Percentiles rank a stretch among this genome's conserved stretches.
Conservation (phyloP, 2,888 invertebrate species). For the Phaonia tiefii region DNA sequence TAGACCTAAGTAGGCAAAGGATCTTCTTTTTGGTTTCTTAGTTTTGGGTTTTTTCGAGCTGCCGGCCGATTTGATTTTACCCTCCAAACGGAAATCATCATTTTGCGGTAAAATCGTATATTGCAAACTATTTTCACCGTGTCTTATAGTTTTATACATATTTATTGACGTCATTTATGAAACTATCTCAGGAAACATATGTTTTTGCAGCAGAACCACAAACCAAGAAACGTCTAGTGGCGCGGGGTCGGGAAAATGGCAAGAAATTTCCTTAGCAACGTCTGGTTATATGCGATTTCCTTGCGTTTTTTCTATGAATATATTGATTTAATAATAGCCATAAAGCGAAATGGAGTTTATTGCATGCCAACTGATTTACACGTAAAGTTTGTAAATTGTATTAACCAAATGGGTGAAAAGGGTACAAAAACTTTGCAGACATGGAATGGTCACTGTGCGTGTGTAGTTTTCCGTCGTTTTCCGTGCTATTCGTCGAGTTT, state of each 20-base stretch:
- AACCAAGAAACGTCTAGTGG: neutral
- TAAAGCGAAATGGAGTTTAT: slow-evolving; percentile 24
- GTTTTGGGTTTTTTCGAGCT: slow-evolving; percentile 74
- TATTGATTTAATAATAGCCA: slow-evolving; percentile 59
- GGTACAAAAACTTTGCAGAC: slow-evolving; percentile 17
- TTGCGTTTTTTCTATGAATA: slow-evolving; percentile 11
- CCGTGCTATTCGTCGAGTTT: slow-evolving; percentile 16
- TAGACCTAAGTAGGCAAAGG: slow-evolving; percentile 79
- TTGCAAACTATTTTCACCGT: slow-evolving; percentile 88
- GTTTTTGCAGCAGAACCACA: neutral
- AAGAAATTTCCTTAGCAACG: slow-evolving; percentile 64
- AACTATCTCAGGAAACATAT: slow-evolving; percentile 23
- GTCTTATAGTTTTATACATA: slow-evolving; percentile 89
- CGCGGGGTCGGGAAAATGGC: neutral
- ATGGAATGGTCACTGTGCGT: slow-evolving; percentile 44
- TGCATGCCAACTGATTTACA: slow-evolving; percentile 7
- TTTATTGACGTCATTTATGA: slow-evolving; percentile 52
- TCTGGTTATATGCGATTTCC: slow-evolving; percentile 24
- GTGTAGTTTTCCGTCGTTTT: slow-evolving; percentile 42
- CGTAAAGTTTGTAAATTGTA: slow-evolving; percentile 34
- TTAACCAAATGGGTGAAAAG: slow-evolving; percentile 16
- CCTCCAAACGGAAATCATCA: slow-evolving; percentile 84
- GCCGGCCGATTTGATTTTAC: slow-evolving; percentile 83
- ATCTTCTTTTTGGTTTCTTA: slow-evolving; percentile 73
- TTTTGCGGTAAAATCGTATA: slow-evolving; percentile 88